Evolutionary conservation across 1,140 invertebrate genomes (phyloP).

Genomic region (Calycopis cecrops): DNA sequence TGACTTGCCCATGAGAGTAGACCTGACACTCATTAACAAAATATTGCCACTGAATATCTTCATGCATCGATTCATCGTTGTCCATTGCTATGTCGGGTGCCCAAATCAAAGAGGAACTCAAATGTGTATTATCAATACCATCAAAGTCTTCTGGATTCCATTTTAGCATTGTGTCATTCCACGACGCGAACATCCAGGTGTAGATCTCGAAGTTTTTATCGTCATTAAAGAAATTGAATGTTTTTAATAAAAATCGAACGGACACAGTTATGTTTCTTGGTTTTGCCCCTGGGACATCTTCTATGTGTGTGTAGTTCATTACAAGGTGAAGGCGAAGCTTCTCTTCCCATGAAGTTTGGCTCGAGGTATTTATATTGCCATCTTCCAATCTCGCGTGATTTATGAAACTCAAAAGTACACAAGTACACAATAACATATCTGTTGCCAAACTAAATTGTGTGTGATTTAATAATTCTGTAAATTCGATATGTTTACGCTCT

Average conservation of each 20-base stretch:
- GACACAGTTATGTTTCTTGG: constrained; percentile 15
- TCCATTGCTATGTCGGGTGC: constrained; percentile 19
- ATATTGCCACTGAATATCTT: constrained; percentile 4
- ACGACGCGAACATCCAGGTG: constrained; percentile 21
- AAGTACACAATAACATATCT: not conserved
- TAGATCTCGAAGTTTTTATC: constrained; percentile 26
- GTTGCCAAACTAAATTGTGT: too few relatives aligned
- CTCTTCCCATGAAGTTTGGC: not conserved
- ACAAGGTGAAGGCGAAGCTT: not conserved
- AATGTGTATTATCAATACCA: constrained; percentile 13
- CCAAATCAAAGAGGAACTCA: constrained; percentile 23
- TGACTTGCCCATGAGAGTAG: constrained; percentile 12
- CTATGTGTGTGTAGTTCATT: not conserved
- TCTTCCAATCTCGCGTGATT: not conserved
- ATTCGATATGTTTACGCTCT: too few relatives aligned
- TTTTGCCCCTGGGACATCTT: constrained; percentile 6
- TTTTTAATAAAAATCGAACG: constrained; percentile 23
- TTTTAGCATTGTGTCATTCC: constrained; percentile 26
- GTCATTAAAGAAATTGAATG: constrained; percentile 26
- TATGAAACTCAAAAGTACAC: not conserved
- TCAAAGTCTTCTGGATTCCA: constrained; percentile 32
- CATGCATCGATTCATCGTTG: constrained; percentile 4
- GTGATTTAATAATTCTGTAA: too few relatives aligned
- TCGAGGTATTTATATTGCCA: not conserved
- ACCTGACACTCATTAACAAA: constrained; percentile 15